Conservation (phyloP, 1,140 invertebrate genomes). For the Wasmannia auropunctata region DNA sequence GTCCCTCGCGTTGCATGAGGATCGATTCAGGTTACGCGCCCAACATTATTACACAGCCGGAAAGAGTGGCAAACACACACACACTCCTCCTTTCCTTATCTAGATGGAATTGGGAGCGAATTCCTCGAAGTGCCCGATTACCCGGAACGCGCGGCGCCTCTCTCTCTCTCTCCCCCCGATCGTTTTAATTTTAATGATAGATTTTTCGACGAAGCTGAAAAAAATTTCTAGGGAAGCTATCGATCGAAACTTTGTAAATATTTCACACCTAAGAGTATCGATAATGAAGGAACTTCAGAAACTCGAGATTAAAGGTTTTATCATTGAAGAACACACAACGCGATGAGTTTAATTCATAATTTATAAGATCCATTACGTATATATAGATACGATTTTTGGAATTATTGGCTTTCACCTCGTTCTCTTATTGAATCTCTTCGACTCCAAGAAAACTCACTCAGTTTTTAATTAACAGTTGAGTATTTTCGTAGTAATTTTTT, state of each 20-base stretch:
- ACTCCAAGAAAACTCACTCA: background rate
- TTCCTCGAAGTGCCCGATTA: constrained; percentile 10
- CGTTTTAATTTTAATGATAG: constrained; percentile 20
- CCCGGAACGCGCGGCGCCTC: background rate
- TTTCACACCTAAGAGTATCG: background rate
- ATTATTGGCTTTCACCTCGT: background rate
- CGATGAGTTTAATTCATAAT: constrained; percentile 1
- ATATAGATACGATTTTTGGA: background rate
- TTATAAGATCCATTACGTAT: background rate
- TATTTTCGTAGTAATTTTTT: background rate
- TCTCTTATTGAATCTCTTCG: background rate
- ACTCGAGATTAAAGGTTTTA: background rate
- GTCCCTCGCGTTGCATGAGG: constrained; percentile 19
- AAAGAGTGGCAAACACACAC: constrained; percentile 42
- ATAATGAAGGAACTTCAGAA: background rate
- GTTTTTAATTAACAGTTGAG: background rate
- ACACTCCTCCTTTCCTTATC: background rate
- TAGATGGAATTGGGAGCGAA: background rate
- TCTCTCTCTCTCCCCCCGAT: background rate
- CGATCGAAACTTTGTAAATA: constrained; percentile 28
- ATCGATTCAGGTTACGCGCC: constrained; percentile 48
- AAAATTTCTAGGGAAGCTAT: constrained; percentile 9
- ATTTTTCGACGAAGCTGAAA: constrained; percentile 12
- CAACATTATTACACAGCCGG: constrained; percentile 35
- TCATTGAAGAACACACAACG: background rate